A percentile compares a stretch with the other conserved stretches of the same genome.
Evolutionary conservation across 2,113 vertebrate genomes (phyloP).

Genomic region (Myocastor coypus): DNA sequence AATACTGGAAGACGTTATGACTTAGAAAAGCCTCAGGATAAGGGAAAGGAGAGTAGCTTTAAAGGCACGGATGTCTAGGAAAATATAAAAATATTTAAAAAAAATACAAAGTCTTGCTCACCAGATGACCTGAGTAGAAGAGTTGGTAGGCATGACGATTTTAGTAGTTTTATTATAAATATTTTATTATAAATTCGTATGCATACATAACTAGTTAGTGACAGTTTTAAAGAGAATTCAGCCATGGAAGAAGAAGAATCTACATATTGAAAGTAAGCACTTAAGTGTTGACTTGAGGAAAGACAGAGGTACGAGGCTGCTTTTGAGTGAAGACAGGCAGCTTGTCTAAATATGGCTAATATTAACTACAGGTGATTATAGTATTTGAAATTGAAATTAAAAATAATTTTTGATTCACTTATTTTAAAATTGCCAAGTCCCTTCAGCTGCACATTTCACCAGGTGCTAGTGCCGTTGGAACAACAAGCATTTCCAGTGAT

Average conservation of each 20-base stretch:
- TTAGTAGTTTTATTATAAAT: slow-evolving; percentile 83
- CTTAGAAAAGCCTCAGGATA: slow-evolving; percentile 20
- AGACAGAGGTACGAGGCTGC: slow-evolving; percentile 78
- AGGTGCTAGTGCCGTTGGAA: slow-evolving; percentile 82
- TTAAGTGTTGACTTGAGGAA: slow-evolving; percentile 80
- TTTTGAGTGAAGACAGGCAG: slow-evolving; percentile 83
- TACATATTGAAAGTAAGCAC: slow-evolving; percentile 78
- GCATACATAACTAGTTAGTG: slow-evolving; percentile 85
- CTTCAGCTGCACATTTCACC: slow-evolving; percentile 80
- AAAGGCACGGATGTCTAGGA: slow-evolving; percentile 36
- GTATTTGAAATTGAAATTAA: slow-evolving; percentile 88
- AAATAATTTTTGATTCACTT: slow-evolving; percentile 84
- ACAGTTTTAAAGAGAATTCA: slow-evolving; percentile 84
- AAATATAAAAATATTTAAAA: slow-evolving; percentile 38
- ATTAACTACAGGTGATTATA: slow-evolving; percentile 87
- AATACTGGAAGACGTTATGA: not conserved
- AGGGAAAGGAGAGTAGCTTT: not conserved
- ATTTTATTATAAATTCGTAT: slow-evolving; percentile 83
- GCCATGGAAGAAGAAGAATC: slow-evolving; percentile 63
- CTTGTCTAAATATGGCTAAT: slow-evolving; percentile 88
- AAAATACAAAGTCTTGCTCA: slow-evolving; percentile 64
- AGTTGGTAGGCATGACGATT: slow-evolving; percentile 71
- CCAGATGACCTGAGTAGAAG: slow-evolving; percentile 75
- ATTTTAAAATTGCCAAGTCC: slow-evolving; percentile 83
- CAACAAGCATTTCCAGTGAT: slow-evolving; percentile 60